Conservation (phyloP, 2,113 vertebrate species). For the Solea solea region DNA sequence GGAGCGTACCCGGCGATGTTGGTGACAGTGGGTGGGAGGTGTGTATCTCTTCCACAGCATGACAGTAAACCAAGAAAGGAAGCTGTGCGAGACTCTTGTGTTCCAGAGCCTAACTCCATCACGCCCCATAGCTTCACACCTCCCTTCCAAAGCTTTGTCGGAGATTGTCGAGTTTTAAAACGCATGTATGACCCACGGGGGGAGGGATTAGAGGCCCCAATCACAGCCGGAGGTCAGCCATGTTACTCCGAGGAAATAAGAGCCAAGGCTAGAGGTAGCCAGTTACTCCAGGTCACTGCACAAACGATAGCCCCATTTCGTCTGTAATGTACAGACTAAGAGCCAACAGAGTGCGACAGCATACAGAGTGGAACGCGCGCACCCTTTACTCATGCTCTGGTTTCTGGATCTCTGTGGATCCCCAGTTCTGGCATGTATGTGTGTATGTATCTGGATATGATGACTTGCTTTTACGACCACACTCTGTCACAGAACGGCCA, state of each 20-base stretch:
- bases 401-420: constrained; percentile 13
- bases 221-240: constrained; percentile 65
- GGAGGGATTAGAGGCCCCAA: constrained; percentile 51
- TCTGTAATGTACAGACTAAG: constrained; percentile 33
- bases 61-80: constrained; percentile 14
- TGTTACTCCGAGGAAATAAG: constrained; percentile 46
- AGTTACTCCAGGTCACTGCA: constrained; percentile 67
- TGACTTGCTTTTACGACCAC: constrained; percentile 2
- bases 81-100: constrained; percentile 19
- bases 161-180: constrained; percentile 38
- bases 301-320: constrained; percentile 54
- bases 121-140: constrained; percentile 30
- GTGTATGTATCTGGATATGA: background rate
- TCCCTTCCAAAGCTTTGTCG: constrained; percentile 27
- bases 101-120: constrained; percentile 20
- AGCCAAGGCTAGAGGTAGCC: constrained; percentile 28
- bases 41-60: constrained; percentile 46
- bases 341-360: constrained; percentile 35
- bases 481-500: constrained; percentile 4
- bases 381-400: constrained; percentile 39
- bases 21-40: constrained; percentile 5
- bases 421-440: constrained; percentile 9
- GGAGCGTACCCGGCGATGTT: background rate
- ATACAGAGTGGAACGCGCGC: constrained; percentile 25
- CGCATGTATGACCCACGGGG: constrained; percentile 54